These are phyloP conservation scores for Myripristis jacobus DNA, from an alignment of 2,797 vertebrate species.

Conservation along the genomic window DNA sequence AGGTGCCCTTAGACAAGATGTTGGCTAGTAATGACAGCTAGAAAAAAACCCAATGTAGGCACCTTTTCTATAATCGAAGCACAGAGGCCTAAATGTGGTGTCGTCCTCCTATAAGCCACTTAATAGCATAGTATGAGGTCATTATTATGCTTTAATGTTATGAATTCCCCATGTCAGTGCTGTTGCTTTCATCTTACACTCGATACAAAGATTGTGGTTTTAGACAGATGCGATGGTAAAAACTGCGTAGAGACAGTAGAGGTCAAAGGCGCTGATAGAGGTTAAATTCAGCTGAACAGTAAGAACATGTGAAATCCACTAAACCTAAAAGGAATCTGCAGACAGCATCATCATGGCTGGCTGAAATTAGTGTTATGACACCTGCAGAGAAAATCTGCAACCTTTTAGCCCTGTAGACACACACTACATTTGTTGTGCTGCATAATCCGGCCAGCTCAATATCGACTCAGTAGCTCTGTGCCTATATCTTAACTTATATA, in stretches of 20 bases:
- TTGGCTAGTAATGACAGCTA: background rate
- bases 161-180: background rate
- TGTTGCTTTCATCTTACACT: background rate
- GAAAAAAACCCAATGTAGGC: background rate
- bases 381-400: background rate
- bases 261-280: slow-evolving; percentile 12
- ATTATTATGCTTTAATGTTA: background rate
- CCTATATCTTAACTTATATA: too few relatives aligned
- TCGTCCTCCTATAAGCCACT: too few relatives aligned
- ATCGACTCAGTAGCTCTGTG: background rate
- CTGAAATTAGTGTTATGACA: slow-evolving; percentile 2
- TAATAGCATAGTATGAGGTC: background rate
- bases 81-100: background rate
- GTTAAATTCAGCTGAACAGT: background rate
- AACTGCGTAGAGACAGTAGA: slow-evolving; percentile 4
- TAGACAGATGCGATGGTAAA: background rate
- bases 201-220: slow-evolving; percentile 27
- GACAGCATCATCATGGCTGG: slow-evolving; percentile 10
- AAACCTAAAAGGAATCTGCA: slow-evolving; percentile 28
- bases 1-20: background rate
- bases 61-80: background rate
- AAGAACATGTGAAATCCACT: slow-evolving; percentile 33
- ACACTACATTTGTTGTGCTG: background rate
- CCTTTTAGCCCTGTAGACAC: background rate
- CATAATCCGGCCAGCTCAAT: background rate